These are phyloP conservation scores for Aphaenogaster floridana DNA, from an alignment of 1,140 invertebrate genomes.

Conservation along the genomic window DNA sequence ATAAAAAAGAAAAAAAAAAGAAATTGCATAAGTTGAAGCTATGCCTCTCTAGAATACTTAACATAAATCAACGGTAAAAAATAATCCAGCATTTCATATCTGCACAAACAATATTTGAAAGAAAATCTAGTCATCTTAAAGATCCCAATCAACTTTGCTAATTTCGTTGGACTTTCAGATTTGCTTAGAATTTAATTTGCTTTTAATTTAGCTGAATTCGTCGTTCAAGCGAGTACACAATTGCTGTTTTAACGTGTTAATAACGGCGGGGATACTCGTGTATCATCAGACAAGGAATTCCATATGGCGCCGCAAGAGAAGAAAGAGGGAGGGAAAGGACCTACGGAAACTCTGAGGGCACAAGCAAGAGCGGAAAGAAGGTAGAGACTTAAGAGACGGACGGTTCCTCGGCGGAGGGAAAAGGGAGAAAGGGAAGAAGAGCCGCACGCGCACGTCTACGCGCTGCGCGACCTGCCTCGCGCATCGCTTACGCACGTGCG, in stretches of 20 bases:
- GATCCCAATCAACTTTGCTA: background rate
- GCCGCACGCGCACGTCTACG: constrained; percentile 62
- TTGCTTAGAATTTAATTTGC: background rate
- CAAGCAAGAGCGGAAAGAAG: background rate
- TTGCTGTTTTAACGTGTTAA: constrained; percentile 19
- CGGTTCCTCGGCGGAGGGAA: background rate
- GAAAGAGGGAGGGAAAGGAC: background rate
- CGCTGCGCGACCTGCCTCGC: constrained; percentile 23
- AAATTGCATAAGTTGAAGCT: background rate
- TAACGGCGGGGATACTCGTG: background rate
- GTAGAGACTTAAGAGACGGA: constrained; percentile 21
- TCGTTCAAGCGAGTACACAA: background rate
- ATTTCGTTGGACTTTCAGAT: background rate
- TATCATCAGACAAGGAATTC: background rate
- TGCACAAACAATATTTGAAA: constrained; percentile 1
- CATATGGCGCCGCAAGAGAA: background rate
- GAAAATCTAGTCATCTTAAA: background rate
- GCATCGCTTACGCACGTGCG: constrained; percentile 64
- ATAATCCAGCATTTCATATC: background rate
- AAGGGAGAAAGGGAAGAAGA: constrained; percentile 13
- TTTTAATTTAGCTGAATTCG: background rate
- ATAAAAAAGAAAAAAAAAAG: constrained; percentile 11
- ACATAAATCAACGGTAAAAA: background rate
- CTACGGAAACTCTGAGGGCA: background rate
- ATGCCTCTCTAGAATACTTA: background rate